Conservation (phyloP, 2,797 vertebrate species). For the Moxostoma hubbsi region DNA sequence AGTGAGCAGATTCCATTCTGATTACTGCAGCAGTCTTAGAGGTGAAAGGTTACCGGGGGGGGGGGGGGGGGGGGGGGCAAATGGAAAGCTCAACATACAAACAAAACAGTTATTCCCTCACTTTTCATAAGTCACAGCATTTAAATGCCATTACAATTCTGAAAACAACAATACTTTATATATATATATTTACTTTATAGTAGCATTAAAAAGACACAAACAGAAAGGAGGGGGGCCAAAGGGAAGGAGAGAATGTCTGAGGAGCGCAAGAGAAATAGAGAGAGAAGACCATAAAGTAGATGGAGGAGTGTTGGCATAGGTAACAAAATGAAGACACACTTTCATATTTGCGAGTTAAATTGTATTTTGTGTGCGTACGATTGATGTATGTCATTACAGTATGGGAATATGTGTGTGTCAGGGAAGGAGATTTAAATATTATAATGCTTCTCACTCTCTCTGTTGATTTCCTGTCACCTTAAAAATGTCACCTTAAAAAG, state of each 20-base stretch:
- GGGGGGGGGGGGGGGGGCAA: too few relatives aligned
- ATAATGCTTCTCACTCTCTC: conserved; percentile 23
- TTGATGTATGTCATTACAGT: conserved; percentile 24
- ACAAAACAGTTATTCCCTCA: conserved; percentile 12
- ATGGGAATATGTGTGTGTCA: conserved; percentile 35
- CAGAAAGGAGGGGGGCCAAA: background rate
- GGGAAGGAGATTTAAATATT: conserved; percentile 43
- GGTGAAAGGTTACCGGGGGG: conserved; percentile 26
- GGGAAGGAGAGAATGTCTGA: conserved; percentile 12
- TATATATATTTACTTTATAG: conserved; percentile 45
- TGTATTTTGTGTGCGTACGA: conserved; percentile 35
- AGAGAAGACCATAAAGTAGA: conserved; percentile 19
- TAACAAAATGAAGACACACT: conserved; percentile 64
- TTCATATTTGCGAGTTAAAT: conserved; percentile 27
- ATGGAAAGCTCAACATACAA: conserved; percentile 32
- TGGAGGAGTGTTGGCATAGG: conserved; percentile 26
- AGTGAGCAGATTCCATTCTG: conserved; percentile 27
- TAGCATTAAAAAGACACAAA: conserved; percentile 21
- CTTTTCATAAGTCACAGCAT: conserved; percentile 38
- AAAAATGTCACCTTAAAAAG: conserved; percentile 70
- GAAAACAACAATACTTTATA: conserved; percentile 35
- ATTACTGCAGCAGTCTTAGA: conserved; percentile 19
- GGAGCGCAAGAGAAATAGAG: conserved; percentile 11
- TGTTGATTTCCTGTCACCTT: too few relatives aligned
- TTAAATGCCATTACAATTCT: conserved; percentile 34